Evolutionary conservation across 2,888 invertebrate genomes (phyloP).

Genomic region (Caenorhabditis panamensis): DNA sequence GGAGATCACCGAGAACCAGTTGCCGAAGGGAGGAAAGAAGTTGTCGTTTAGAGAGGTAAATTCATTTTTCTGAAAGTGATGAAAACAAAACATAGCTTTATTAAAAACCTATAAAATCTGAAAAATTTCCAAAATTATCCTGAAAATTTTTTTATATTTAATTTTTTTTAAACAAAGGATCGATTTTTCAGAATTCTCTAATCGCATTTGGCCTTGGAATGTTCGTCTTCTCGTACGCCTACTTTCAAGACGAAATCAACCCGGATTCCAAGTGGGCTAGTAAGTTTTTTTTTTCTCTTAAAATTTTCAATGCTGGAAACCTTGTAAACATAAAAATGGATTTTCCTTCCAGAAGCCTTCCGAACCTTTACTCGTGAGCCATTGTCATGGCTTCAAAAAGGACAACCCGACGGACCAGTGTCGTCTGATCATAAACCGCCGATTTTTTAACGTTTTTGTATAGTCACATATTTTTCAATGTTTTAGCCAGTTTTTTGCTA

Average conservation of each 20-base stretch:
- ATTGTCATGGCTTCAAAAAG: slow-evolving; percentile 35
- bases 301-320: too few relatives aligned
- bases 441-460: too few relatives aligned
- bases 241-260: slow-evolving; percentile 72
- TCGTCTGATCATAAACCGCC: slow-evolving; percentile 58
- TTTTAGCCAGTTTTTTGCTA: slow-evolving; percentile 39
- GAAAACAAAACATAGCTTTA: too few relatives aligned
- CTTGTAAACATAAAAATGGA: too few relatives aligned
- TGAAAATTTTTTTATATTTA: neutral
- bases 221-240: slow-evolving; percentile 65
- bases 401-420: slow-evolving; percentile 24
- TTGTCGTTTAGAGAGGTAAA: slow-evolving; percentile 70
- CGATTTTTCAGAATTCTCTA: slow-evolving; percentile 58
- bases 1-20: slow-evolving; percentile 65
- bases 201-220: slow-evolving; percentile 57
- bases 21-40: slow-evolving; percentile 72
- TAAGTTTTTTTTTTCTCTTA: slow-evolving; percentile 42
- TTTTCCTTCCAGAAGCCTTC: slow-evolving; percentile 35
- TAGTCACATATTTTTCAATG: too few relatives aligned
- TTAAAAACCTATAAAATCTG: too few relatives aligned
- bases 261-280: slow-evolving; percentile 76
- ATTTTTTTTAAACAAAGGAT: neutral
- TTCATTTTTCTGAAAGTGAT: too few relatives aligned
- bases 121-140: too few relatives aligned
- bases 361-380: slow-evolving; percentile 56